phyloP scores from a whole-genome alignment of 2,888 invertebrate genomes.

The Drosophila leonis region DNA sequence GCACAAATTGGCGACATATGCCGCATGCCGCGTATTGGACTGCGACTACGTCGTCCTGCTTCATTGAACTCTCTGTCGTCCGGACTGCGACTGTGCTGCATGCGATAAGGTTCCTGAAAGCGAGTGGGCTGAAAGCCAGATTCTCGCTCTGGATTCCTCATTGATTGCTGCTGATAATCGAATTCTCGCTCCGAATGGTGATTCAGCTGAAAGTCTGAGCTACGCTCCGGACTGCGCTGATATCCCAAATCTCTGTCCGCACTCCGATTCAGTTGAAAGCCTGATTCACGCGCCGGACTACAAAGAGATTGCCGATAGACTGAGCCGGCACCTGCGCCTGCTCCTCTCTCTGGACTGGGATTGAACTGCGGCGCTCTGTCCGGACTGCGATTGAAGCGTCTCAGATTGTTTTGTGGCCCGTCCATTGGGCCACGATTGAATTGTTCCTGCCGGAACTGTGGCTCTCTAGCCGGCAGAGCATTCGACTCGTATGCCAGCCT shows the following conservation, averaged over 20 bases:
- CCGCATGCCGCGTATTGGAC: slow-evolving; percentile 7
- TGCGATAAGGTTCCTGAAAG: background rate
- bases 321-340: too few species aligned
- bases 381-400: slow-evolving; percentile 10
- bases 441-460: slow-evolving; percentile 1
- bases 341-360: background rate
- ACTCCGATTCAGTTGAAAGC: background rate
- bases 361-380: background rate
- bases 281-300: background rate
- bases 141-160: background rate
- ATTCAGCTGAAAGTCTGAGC: background rate
- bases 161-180: background rate
- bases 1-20: background rate
- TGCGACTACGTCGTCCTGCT: slow-evolving; percentile 19
- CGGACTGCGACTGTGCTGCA: slow-evolving; percentile 6
- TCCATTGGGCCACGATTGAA: background rate
- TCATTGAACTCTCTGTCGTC: background rate
- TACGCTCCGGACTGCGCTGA: background rate
- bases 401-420: background rate
- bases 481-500: background rate
- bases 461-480: background rate
- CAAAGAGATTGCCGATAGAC: too few species aligned
- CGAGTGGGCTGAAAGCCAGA: too few species aligned
- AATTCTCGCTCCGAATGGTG: background rate
- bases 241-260: background rate